Evolutionary conservation across 2,113 vertebrate species (phyloP).

Genomic region (Channa maculata): DNA sequence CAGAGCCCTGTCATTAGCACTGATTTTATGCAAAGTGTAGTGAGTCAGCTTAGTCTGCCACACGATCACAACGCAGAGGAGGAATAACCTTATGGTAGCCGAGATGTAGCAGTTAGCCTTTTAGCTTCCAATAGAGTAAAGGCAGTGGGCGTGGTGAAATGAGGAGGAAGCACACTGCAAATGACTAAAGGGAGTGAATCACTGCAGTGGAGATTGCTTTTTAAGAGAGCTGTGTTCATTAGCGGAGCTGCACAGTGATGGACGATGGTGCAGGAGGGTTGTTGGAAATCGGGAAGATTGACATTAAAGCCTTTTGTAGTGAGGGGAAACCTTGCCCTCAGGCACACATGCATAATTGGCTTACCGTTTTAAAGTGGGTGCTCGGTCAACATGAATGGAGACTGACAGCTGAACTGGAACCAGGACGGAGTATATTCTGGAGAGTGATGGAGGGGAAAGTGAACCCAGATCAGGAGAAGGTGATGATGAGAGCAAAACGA

Average conservation of each 20-base stretch:
- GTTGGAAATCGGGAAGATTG: neutral
- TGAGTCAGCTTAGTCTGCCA: neutral
- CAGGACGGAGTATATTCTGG: neutral
- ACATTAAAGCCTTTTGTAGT: neutral
- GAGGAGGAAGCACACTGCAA: neutral
- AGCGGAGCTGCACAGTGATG: neutral
- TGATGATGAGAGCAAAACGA: neutral
- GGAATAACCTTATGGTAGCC: neutral
- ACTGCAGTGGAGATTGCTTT: slow-evolving; percentile 14
- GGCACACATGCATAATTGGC: slow-evolving; percentile 2
- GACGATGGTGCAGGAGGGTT: neutral
- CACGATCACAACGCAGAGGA: neutral
- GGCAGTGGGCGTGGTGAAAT: slow-evolving; percentile 10
- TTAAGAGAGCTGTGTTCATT: slow-evolving; percentile 23
- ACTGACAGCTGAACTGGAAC: neutral
- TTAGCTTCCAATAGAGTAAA: slow-evolving; percentile 8
- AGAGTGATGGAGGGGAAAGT: neutral
- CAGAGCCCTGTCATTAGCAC: slow-evolving; percentile 20
- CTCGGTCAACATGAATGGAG: slow-evolving; percentile 7
- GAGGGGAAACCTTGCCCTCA: neutral
- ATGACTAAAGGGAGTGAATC: slow-evolving; percentile 29
- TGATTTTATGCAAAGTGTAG: neutral
- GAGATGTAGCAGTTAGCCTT: neutral
- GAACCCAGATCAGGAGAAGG: neutral
- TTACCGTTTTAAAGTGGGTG: slow-evolving; percentile 18